Base-by-base conservation (phyloP, 1,140 invertebrate species). In the Drosophila grimshawi region DNA sequence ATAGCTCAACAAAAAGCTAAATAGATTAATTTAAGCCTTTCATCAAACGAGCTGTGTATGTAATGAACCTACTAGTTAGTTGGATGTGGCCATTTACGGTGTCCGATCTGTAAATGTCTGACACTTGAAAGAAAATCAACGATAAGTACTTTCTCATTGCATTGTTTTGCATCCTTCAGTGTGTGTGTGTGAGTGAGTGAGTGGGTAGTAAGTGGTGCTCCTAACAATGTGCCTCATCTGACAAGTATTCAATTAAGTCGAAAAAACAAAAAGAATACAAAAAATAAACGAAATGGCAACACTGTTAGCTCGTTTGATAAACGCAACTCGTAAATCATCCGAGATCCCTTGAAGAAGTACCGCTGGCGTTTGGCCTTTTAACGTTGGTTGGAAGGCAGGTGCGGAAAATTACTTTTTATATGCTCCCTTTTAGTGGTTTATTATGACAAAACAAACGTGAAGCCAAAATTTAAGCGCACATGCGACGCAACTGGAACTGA, bases 391-490 rank as follows among this genome's bases (percentile, higher is more conserved):
- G 56, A 73, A 81, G 81, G 86, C 89, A 91, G 89, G 89, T 91
- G 89, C 80, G 89, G 83, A 91, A 86, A 91, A 91, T 90, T 80
- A 80, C 73, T 82, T 90, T 86, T 91, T 91, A 88, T 89, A 91
- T 86, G 82, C 88, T 91, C 70, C 73, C 80, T 75, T 81, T 91
- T 91, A 86, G 82, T 75, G 78, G 79, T 86, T 91, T 91, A 91
- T 91, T 81, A 91, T 88, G 81, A 80, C 89, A 81, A 88, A 90
- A 83, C 72, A 83, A 78, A 80, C 80, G 70, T 78, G 71, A 83
- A 53, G 70, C 75, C 71, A 74, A 83, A 67, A 68, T 72, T 53
- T 80, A 57, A 46, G 60, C 66, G 49, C 62, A 53, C 78, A 77
- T 61, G 62, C 56, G 51, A 72, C 69, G 41, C 55, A 19, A 19